Evolutionary conservation across 2,113 vertebrate genomes (phyloP).

Genomic region (Pachycephala philippinensis): DNA sequence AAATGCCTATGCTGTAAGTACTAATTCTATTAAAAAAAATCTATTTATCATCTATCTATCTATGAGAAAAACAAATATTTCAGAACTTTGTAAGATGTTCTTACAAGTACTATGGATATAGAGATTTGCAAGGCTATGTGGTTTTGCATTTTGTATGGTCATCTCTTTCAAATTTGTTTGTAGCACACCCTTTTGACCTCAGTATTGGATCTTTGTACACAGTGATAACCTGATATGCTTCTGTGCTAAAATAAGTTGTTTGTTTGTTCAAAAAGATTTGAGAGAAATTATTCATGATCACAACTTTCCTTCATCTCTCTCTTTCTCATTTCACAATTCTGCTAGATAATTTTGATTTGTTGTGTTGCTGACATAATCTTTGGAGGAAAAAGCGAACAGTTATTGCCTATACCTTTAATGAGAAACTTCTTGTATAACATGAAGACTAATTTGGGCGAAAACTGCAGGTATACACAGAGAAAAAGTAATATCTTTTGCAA

Average conservation of each 20-base stretch:
- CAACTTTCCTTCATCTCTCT: neutral
- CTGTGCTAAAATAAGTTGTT: neutral
- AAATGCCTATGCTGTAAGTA: neutral
- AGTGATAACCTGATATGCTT: neutral
- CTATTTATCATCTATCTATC: neutral
- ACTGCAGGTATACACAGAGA: conserved; percentile 10
- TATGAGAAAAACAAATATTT: neutral
- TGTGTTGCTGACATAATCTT: neutral
- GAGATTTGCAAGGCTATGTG: neutral
- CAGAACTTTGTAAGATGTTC: neutral
- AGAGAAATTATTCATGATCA: neutral
- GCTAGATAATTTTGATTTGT: neutral
- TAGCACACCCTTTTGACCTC: neutral
- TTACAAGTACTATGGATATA: neutral
- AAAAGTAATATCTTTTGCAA: neutral
- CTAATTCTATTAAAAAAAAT: neutral
- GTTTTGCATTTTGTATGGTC: neutral
- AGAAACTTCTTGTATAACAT: neutral
- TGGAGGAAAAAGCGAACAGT: neutral
- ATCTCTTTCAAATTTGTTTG: neutral
- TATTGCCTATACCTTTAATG: conserved; percentile 15
- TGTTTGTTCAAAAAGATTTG: neutral
- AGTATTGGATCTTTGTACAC: neutral
- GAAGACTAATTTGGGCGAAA: neutral
- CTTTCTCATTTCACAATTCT: neutral